phyloP scores from a whole-genome alignment of 2,797 vertebrate genomes.

The Pygocentrus nattereri region DNA sequence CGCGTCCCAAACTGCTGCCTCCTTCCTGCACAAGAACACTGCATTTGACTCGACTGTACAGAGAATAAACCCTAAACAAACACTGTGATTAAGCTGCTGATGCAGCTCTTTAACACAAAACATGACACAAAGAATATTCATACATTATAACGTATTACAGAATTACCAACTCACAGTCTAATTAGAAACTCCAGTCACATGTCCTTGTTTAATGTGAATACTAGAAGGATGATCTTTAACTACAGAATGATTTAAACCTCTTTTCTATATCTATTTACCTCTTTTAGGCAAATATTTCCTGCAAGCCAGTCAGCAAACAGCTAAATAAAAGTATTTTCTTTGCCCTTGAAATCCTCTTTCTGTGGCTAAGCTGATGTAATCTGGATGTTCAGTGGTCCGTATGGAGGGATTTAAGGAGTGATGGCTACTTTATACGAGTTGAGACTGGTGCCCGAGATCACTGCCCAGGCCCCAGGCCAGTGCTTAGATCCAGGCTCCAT shows the following conservation, averaged over 20 bases:
- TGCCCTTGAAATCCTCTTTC: slow-evolving; percentile 51
- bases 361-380: slow-evolving; percentile 55
- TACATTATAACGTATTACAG: background rate
- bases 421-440: slow-evolving; percentile 11
- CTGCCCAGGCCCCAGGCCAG: slow-evolving; percentile 3
- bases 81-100: background rate
- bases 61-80: slow-evolving; percentile 8
- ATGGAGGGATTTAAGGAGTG: slow-evolving; percentile 27
- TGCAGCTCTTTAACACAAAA: background rate
- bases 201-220: background rate
- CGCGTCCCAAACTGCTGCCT: slow-evolving; percentile 34
- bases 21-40: slow-evolving; percentile 7
- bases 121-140: background rate
- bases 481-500: background rate
- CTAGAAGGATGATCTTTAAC: background rate
- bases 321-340: slow-evolving; percentile 42
- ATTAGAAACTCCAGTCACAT: background rate
- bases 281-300: slow-evolving; percentile 9
- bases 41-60: background rate
- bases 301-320: slow-evolving; percentile 22
- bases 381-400: slow-evolving; percentile 40
- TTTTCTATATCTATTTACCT: slow-evolving; percentile 19
- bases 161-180: background rate
- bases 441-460: slow-evolving; percentile 22
- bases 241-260: slow-evolving; percentile 6